Conservation (phyloP, 2,888 invertebrate genomes). For the Coelogynopora nodosa region DNA sequence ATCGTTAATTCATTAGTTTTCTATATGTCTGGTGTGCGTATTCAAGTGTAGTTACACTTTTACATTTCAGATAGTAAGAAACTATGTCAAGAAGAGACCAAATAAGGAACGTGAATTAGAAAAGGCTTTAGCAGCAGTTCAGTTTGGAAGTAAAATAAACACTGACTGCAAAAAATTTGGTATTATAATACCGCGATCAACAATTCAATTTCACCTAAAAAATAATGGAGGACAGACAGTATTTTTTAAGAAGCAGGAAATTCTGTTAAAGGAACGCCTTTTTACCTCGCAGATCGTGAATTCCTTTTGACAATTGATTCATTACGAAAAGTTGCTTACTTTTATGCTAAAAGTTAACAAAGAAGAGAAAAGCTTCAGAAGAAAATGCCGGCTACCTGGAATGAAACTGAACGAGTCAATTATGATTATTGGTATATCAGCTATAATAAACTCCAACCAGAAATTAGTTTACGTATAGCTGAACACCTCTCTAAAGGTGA, state of each 20-base stretch:
- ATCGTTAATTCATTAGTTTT: not conserved
- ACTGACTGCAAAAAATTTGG: not conserved
- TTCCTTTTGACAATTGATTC: not conserved
- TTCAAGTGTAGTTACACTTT: slow-evolving; percentile 8
- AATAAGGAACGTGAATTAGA: slow-evolving; percentile 18
- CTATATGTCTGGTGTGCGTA: not conserved
- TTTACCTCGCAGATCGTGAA: not conserved
- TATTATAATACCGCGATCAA: no score
- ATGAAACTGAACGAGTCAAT: not conserved
- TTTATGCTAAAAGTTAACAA: not conserved
- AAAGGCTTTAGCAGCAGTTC: slow-evolving; percentile 16
- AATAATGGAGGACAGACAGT: not conserved
- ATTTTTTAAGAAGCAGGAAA: not conserved
- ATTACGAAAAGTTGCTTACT: not conserved
- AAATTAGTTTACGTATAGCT: not conserved
- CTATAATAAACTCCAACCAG: not conserved
- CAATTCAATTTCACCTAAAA: not conserved
- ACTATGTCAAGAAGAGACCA: slow-evolving; percentile 7
- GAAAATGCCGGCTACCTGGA: not conserved
- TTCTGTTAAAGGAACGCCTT: not conserved
- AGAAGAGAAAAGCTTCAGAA: not conserved
- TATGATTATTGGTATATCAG: not conserved
- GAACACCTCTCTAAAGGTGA: not conserved
- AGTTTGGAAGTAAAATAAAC: slow-evolving; percentile 11
- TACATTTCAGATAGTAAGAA: not conserved